These are phyloP conservation scores for Patella depressa DNA, from an alignment of 2,888 invertebrate genomes.

Conservation along the genomic window DNA sequence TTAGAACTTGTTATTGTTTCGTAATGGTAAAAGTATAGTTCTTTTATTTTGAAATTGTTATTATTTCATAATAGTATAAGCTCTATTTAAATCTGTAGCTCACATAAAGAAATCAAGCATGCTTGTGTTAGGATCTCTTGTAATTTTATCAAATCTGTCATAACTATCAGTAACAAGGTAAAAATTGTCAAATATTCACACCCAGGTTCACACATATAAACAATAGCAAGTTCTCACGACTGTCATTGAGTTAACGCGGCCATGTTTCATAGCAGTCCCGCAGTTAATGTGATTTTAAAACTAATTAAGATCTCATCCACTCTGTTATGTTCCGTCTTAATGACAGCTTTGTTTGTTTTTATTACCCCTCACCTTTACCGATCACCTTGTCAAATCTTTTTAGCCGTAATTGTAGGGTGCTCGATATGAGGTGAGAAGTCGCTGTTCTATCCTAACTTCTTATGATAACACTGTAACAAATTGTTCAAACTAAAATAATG, in stretches of 20 bases:
- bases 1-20: too few species aligned
- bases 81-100: too few species aligned
- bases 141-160: too few species aligned
- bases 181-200: background rate
- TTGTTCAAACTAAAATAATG: background rate
- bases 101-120: too few species aligned
- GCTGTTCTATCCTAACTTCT: background rate
- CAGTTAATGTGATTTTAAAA: constrained; percentile 6
- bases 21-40: too few species aligned
- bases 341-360: constrained; percentile 11
- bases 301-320: constrained; percentile 2
- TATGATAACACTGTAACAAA: background rate
- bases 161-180: too few species aligned
- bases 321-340: background rate
- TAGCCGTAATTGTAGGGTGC: constrained; percentile 8
- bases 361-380: constrained; percentile 3
- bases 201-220: background rate
- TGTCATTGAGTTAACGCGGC: background rate
- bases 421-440: background rate
- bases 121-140: too few species aligned
- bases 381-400: background rate
- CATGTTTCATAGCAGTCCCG: background rate
- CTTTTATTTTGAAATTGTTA: too few species aligned
- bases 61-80: too few species aligned
- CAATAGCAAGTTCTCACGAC: background rate